Conservation (phyloP, 2,113 vertebrate genomes). For the Scytalopus superciliaris region DNA sequence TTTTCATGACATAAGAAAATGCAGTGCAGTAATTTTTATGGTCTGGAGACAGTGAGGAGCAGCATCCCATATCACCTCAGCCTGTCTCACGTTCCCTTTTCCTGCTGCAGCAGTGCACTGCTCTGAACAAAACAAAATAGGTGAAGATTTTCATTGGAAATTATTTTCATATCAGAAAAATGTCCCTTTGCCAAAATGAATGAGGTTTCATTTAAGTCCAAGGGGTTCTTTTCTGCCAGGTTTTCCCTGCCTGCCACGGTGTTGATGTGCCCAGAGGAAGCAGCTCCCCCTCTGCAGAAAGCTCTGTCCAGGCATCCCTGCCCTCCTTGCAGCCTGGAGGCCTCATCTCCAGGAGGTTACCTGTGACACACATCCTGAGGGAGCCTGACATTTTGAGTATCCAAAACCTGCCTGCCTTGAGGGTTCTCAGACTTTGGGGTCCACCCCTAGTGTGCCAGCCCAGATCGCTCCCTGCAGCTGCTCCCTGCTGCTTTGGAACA, state of each 20-base stretch:
- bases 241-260: neutral
- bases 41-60: neutral
- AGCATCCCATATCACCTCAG: neutral
- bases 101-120: neutral
- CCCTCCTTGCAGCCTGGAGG: neutral
- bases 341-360: neutral
- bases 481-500: neutral
- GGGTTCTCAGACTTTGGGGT: neutral
- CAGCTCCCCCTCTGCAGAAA: neutral
- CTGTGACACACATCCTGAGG: neutral
- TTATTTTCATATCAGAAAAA: neutral
- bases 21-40: neutral
- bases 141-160: neutral
- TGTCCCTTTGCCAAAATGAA: neutral
- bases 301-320: neutral
- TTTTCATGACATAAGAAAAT: neutral
- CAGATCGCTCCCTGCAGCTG: neutral
- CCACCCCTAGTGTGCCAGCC: neutral
- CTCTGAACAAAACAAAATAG: neutral
- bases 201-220: neutral
- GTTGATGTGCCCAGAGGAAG: fast-evolving
- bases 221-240: neutral
- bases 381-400: neutral
- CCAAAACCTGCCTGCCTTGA: neutral
- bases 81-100: neutral